A percentile compares a stretch with the other conserved stretches of the same genome.
phyloP scores from a whole-genome alignment of 2,888 invertebrate species.

The Zootermopsis nevadensis region DNA sequence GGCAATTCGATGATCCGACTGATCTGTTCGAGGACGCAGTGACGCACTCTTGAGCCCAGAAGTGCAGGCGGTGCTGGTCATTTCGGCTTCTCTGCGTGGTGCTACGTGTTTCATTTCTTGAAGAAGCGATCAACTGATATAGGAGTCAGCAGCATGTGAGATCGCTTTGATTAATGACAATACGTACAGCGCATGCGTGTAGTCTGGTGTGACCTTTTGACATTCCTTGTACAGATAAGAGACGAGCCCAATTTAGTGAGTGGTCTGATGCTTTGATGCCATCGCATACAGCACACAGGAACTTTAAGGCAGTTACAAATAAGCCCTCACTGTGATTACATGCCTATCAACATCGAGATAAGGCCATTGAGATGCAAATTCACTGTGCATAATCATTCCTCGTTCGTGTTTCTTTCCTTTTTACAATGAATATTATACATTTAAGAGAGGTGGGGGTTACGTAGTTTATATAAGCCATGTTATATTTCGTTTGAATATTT shows the following conservation, averaged over 20 bases:
- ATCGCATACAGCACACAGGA: neutral
- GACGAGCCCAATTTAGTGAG: neutral
- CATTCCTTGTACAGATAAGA: neutral
- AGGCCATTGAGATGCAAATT: neutral
- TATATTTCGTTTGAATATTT: neutral
- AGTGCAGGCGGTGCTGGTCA: too few species aligned
- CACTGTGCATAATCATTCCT: neutral
- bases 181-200: too few species aligned
- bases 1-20: too few species aligned
- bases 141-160: conserved; percentile 11
- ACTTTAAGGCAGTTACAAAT: neutral
- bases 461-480: too few species aligned
- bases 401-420: neutral
- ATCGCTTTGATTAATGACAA: conserved; percentile 2
- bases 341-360: neutral
- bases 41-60: too few species aligned
- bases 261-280: neutral
- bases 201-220: neutral
- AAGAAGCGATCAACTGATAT: conserved; percentile 13
- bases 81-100: neutral
- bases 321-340: neutral
- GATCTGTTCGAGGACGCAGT: too few species aligned
- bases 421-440: neutral
- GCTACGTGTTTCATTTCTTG: neutral
- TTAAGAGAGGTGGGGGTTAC: neutral